These are phyloP conservation scores for Pangasianodon hypophthalmus DNA, from an alignment of 2,113 vertebrate genomes.

Conservation along the genomic window DNA sequence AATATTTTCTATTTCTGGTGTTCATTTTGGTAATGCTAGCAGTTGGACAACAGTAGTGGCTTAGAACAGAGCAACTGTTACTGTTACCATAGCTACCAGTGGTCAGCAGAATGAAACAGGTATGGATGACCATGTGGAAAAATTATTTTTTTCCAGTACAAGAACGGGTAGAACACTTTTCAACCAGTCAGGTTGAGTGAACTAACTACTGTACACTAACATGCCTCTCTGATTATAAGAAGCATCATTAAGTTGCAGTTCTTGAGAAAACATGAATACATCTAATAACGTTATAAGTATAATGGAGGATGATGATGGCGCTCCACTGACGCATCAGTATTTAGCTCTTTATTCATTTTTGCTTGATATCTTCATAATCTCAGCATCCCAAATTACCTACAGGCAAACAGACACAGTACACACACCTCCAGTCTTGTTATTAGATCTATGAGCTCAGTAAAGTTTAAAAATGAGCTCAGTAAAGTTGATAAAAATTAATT, in stretches of 20 bases:
- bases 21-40: conserved; percentile 7
- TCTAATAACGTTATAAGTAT: neutral
- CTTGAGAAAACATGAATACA: neutral
- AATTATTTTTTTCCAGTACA: neutral
- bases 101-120: neutral
- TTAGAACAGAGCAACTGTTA: conserved; percentile 15
- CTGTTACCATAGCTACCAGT: conserved; percentile 22
- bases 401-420: conserved; percentile 4
- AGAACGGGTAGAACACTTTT: neutral
- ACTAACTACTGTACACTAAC: neutral
- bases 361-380: conserved; percentile 18
- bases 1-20: neutral
- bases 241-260: neutral
- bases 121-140: neutral
- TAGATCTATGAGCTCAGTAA: conserved; percentile 20
- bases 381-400: conserved; percentile 19
- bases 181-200: neutral
- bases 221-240: neutral
- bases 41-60: neutral
- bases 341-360: conserved; percentile 43
- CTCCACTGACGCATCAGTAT: conserved; percentile 20
- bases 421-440: neutral
- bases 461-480: no score
- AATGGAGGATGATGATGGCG: neutral
- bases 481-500: no score